Conservation (phyloP, 2,113 vertebrate species). For the Phocoena phocoena region DNA sequence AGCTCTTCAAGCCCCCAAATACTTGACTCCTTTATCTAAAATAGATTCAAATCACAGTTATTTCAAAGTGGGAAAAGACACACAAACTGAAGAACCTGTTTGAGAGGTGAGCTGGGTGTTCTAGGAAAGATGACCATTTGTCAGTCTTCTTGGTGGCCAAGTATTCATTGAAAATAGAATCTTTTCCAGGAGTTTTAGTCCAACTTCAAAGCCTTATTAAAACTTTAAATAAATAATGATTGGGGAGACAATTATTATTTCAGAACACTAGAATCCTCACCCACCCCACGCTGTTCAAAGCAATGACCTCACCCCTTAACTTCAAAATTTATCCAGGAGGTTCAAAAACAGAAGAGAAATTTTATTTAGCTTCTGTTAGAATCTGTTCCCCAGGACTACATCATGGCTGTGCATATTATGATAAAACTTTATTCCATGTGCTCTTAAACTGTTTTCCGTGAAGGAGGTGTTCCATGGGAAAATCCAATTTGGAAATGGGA, state of each 20-base stretch:
- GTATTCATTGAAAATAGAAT: neutral
- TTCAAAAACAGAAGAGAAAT: neutral
- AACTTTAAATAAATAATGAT: neutral
- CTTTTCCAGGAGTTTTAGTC: neutral
- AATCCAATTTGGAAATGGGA: neutral
- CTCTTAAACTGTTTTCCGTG: neutral
- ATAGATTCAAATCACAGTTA: neutral
- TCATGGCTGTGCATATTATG: neutral
- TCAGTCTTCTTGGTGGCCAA: neutral
- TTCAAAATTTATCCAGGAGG: neutral
- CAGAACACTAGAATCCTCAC: neutral
- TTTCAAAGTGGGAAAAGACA: neutral
- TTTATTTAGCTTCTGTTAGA: neutral
- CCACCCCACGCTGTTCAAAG: neutral
- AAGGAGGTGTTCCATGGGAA: neutral
- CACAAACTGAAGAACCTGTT: neutral
- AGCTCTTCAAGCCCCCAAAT: neutral
- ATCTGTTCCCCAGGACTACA: neutral
- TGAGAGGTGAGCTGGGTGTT: neutral
- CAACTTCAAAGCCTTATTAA: neutral
- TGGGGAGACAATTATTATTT: neutral
- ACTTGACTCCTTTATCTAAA: neutral
- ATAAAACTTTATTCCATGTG: neutral
- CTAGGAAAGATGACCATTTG: neutral
- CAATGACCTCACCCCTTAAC: neutral